Conservation (phyloP, 2,888 invertebrate genomes). For the Phanerotoma sp. region DNA sequence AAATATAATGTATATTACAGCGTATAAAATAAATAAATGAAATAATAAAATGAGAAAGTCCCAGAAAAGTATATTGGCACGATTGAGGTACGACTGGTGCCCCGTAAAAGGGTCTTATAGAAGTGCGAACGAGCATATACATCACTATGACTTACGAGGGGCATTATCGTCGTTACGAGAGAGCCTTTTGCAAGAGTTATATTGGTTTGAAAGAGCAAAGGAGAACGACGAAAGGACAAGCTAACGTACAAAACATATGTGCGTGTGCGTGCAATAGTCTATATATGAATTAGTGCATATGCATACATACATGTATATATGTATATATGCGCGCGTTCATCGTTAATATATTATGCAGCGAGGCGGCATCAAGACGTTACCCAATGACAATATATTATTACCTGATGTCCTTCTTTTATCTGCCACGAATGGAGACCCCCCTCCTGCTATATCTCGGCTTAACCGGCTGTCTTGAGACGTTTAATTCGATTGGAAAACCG, state of each 20-base stretch:
- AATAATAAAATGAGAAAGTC: constrained; percentile 8
- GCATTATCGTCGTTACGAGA: constrained; percentile 43
- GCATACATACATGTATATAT: constrained; percentile 11
- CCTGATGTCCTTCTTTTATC: constrained; percentile 37
- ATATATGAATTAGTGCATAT: constrained; percentile 17
- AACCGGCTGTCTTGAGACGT: constrained; percentile 31
- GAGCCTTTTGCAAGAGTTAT: constrained; percentile 7
- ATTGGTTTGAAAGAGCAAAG: constrained; percentile 22
- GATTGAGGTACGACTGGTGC: constrained; percentile 17
- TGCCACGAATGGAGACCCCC: constrained; percentile 10
- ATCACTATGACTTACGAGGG: constrained; percentile 52
- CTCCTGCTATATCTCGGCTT: constrained; percentile 34
- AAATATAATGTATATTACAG: background rate
- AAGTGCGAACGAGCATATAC: constrained; percentile 43
- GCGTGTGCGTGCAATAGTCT: constrained; percentile 11
- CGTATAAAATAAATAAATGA: background rate
- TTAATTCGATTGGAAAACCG: constrained; percentile 36
- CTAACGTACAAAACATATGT: constrained; percentile 12
- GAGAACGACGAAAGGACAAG: constrained; percentile 19
- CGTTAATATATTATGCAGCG: constrained; percentile 44
- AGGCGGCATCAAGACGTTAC: constrained; percentile 45
- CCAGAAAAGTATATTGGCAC: background rate
- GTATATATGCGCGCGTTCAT: constrained; percentile 19
- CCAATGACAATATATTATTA: constrained; percentile 50
- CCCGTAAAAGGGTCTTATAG: constrained; percentile 34